Evolutionary conservation across 2,797 vertebrate genomes (phyloP), one percentile per base, ranked within the genome.

Genomic region (Darevskia nairensis): DNA sequence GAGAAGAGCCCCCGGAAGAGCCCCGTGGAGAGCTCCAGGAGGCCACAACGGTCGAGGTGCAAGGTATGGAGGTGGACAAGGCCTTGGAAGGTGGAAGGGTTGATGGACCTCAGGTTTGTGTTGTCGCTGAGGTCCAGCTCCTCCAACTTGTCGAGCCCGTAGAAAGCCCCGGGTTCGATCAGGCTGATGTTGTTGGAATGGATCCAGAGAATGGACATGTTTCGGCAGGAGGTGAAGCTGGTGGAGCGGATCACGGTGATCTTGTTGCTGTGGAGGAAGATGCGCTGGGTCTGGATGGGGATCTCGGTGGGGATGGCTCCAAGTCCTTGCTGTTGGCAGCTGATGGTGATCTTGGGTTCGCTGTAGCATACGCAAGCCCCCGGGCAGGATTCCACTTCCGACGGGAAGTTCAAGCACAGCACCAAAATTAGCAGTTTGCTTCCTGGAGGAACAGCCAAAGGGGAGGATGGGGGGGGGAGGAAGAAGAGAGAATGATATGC

Each of bases 71-170:
- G 97, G 96, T 98, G 99, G 77, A 98, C 96, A 41, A 99, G 96
- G 82, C 99, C 98, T 1, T 96, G 96, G 93, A 99, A 99, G 4
- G 98, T 99, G 13, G 98, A 94, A 0, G 99, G 98, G 92, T 97
- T 98, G 93, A 99, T 98, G 78, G 96, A 97, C 82, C 97, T 98
- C 89, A 99, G 98, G 95, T 99, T 98, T 0, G 95, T 97, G 90
- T 99, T 99, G 97, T 99, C 98, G 0, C 99, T 98, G 92, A 99
- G 98, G 95, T 99, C 99, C 94, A 99, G 95, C 92, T 99, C 98
- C 95, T 99, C 99, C 88, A 99, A 96, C 88, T 97, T 98, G 90
- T 97, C 97, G 90, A 99, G 96, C 82, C 99, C 98, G 0, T 97
- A 96, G 92, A 99, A 99, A 80, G 99, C 98, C 1, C 98, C 96